Evolutionary conservation across 2,888 invertebrate genomes (phyloP).

Genomic region (Eupithecia abbreviata): DNA sequence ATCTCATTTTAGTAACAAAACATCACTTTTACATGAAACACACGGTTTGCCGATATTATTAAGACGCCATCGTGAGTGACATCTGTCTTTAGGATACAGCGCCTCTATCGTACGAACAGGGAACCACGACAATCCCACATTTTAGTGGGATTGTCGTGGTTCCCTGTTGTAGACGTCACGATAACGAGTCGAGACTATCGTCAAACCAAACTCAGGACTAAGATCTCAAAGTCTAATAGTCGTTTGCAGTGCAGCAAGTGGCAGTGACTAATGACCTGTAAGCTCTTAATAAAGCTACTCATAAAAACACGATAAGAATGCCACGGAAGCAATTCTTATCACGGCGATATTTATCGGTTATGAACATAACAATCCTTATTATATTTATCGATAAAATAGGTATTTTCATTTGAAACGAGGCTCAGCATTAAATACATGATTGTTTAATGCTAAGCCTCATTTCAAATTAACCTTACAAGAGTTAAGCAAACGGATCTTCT

Average conservation of each 20-base stretch:
- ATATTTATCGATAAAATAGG: not conserved
- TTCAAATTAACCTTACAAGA: not conserved
- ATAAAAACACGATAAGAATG: slow-evolving; percentile 48
- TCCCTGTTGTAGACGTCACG: too few species aligned
- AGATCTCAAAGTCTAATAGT: not conserved
- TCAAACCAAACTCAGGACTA: too few species aligned
- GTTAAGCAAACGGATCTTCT: not conserved
- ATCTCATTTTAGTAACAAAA: too few species aligned
- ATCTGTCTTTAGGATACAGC: not conserved
- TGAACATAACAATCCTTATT: slow-evolving; percentile 18
- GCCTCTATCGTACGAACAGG: not conserved
- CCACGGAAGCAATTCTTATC: slow-evolving; percentile 62
- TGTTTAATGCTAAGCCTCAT: too few species aligned
- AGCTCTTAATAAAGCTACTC: slow-evolving; percentile 6
- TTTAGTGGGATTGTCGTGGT: too few species aligned
- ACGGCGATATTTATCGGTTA: slow-evolving; percentile 21
- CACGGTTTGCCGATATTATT: not conserved
- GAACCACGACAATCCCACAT: not conserved
- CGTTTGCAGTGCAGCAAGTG: not conserved
- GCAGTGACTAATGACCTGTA: not conserved
- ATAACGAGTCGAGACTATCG: not conserved
- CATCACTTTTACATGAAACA: too few species aligned
- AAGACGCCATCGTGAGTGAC: too few species aligned
- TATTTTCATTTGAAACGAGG: not conserved
- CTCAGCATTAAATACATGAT: not conserved